Conservation (phyloP, 2,113 vertebrate genomes). For the Melierax canorus region DNA sequence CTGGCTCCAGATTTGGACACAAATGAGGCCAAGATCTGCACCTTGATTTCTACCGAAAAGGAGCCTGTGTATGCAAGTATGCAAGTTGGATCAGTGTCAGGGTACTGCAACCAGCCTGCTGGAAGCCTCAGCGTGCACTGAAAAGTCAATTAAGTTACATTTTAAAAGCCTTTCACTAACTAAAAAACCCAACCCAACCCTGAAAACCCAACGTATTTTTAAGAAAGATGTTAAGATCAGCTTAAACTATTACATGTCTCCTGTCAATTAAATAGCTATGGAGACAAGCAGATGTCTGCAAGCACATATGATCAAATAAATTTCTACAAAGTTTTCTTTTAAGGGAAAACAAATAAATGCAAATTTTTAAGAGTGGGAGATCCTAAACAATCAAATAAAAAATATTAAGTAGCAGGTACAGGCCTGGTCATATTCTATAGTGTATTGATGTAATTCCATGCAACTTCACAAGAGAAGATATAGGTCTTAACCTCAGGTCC, state of each 20-base stretch:
- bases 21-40: background rate
- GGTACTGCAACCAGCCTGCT: background rate
- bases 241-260: background rate
- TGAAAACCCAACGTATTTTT: fast-evolving
- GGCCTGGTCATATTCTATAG: background rate
- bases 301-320: background rate
- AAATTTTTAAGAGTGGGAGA: background rate
- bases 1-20: background rate
- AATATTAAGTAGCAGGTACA: background rate
- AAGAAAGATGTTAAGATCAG: background rate
- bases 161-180: background rate
- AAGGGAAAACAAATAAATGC: background rate
- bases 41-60: background rate
- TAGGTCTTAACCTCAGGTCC: background rate
- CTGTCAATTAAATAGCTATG: background rate
- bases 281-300: background rate
- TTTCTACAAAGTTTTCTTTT: background rate
- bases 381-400: background rate
- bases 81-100: background rate
- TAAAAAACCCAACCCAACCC: background rate
- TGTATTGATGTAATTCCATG: background rate
- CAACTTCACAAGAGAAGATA: background rate
- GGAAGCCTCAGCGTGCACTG: background rate
- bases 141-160: background rate
- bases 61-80: background rate